These are phyloP conservation scores for Leptocoma aspasia DNA, from an alignment of 2,113 vertebrate genomes.

Conservation along the genomic window DNA sequence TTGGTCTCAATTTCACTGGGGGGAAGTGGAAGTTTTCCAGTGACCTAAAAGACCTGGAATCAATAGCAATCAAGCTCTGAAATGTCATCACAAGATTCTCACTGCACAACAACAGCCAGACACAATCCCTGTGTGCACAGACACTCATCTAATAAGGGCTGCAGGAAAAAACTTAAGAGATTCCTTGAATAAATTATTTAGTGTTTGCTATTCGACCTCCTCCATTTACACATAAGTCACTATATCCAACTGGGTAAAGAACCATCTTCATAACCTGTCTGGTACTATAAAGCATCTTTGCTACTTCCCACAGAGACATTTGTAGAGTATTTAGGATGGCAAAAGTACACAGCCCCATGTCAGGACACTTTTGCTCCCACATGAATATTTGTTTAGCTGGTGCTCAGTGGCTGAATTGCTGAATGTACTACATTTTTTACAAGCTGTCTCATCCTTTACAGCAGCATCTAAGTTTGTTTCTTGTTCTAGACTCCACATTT, in stretches of 20 bases:
- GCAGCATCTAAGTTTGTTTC: neutral
- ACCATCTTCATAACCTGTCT: neutral
- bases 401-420: neutral
- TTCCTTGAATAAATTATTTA: conserved; percentile 28
- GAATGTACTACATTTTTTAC: neutral
- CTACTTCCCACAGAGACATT: conserved; percentile 10
- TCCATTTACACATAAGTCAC: neutral
- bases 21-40: neutral
- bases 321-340: neutral
- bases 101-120: neutral
- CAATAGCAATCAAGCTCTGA: neutral
- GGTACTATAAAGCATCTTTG: neutral
- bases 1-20: neutral
- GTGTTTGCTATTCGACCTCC: neutral
- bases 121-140: neutral
- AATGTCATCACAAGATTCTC: neutral
- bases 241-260: conserved; percentile 2
- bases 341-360: neutral
- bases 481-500: neutral
- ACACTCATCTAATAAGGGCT: neutral
- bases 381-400: neutral
- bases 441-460: neutral
- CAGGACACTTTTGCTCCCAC: neutral
- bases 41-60: neutral
- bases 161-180: neutral